Conservation (phyloP, 2,113 vertebrate species). For the Pantherophis guttatus region DNA sequence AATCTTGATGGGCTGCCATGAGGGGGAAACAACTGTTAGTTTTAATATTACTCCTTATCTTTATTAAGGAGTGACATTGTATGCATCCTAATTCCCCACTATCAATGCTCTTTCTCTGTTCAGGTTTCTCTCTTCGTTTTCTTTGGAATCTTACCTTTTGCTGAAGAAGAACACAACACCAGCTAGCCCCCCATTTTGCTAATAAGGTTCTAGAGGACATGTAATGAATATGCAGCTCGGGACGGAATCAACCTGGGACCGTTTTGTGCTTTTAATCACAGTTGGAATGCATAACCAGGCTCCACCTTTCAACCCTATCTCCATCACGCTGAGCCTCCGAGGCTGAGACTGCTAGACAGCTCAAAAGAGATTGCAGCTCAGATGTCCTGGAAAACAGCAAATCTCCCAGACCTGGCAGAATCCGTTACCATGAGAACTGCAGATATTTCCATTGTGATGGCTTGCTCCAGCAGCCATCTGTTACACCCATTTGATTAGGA, state of each 20-base stretch:
- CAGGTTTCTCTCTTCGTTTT: slow-evolving; percentile 31
- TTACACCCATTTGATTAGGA: slow-evolving; percentile 93
- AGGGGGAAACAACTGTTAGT: slow-evolving; percentile 70
- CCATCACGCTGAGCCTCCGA: slow-evolving; percentile 77
- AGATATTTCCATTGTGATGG: slow-evolving; percentile 90
- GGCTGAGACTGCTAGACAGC: slow-evolving; percentile 82
- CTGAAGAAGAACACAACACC: slow-evolving; percentile 50
- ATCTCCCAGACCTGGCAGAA: slow-evolving; percentile 88
- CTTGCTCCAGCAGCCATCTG: slow-evolving; percentile 95
- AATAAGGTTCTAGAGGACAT: slow-evolving; percentile 77
- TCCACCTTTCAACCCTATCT: slow-evolving; percentile 83
- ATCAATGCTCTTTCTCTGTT: slow-evolving; percentile 29
- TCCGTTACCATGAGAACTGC: slow-evolving; percentile 92
- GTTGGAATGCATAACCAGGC: slow-evolving; percentile 80
- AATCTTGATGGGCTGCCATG: slow-evolving; percentile 70
- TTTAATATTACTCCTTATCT: slow-evolving; percentile 69
- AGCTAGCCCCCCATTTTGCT: slow-evolving; percentile 59
- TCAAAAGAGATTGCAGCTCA: slow-evolving; percentile 84
- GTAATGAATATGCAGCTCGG: slow-evolving; percentile 69
- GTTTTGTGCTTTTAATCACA: slow-evolving; percentile 77
- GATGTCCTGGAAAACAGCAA: slow-evolving; percentile 87
- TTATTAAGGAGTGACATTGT: slow-evolving; percentile 65
- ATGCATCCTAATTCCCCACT: slow-evolving; percentile 70
- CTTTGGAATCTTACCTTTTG: slow-evolving; percentile 29
- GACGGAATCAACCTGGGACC: slow-evolving; percentile 54